Percentiles rank a stretch among this genome's conserved stretches.
These are phyloP conservation scores for Geococcyx californianus DNA, from an alignment of 2,113 vertebrate species.

Conservation along the genomic window DNA sequence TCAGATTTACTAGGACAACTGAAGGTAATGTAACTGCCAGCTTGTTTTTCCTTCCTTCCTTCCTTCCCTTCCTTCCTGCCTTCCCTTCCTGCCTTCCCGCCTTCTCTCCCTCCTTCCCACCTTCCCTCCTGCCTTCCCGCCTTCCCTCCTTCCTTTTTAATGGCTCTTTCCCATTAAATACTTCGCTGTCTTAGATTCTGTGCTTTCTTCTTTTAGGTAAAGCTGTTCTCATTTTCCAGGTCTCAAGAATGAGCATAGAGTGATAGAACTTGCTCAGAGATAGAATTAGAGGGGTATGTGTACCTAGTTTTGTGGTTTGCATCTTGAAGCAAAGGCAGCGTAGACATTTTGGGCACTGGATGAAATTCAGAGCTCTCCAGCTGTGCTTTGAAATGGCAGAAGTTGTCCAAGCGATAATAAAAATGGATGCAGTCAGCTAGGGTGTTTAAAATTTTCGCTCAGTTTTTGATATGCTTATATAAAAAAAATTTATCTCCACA, in stretches of 20 bases:
- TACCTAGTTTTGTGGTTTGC: background rate
- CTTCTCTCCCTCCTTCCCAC: background rate
- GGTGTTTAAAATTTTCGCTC: background rate
- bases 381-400: background rate
- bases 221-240: background rate
- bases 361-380: background rate
- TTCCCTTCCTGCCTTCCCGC: background rate
- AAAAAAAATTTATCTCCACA: conserved; percentile 45
- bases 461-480: background rate
- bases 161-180: background rate
- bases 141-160: no score
- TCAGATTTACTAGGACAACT: conserved; percentile 93
- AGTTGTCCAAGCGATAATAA: background rate
- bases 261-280: background rate
- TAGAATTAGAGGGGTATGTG: background rate
- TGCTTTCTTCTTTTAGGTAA: background rate
- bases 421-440: background rate
- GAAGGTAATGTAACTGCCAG: conserved; percentile 81
- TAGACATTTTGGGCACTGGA: background rate
- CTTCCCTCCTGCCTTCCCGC: no score
- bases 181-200: background rate
- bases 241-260: background rate
- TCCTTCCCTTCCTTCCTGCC: no score
- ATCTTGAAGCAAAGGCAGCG: background rate
- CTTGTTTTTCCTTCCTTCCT: background rate